Percentiles rank a stretch among this genome's conserved stretches.
Evolutionary conservation across 30 jellyfish, hydroid and myxozoan species (phyloP).

Genomic region (Hydractinia echinata): DNA sequence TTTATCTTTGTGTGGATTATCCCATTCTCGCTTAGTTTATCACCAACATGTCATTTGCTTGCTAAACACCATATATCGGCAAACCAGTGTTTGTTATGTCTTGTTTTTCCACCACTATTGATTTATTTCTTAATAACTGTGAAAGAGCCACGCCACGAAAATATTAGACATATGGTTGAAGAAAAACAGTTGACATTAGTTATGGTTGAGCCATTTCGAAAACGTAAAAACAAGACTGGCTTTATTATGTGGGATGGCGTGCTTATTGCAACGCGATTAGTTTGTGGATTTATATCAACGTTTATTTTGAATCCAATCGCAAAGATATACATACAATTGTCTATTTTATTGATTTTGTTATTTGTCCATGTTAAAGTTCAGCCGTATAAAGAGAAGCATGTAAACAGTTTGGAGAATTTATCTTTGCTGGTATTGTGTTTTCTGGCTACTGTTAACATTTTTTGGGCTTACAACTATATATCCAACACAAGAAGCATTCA

Average conservation of each 20-base stretch:
- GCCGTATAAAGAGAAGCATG: conserved; percentile 27
- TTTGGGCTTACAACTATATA: no score
- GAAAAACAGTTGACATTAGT: neutral
- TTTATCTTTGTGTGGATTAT: conserved; percentile 21
- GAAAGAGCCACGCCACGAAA: neutral
- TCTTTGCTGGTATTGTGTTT: no score
- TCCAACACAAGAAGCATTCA: no score
- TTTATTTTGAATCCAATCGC: conserved; percentile 10
- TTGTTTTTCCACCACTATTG: conserved; percentile 20
- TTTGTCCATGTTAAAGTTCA: conserved; percentile 8
- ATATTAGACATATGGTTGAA: neutral
- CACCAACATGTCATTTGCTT: neutral
- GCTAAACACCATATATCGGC: neutral
- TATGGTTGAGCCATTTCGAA: conserved; percentile 34
- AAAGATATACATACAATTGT: conserved; percentile 1
- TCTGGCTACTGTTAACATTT: no score
- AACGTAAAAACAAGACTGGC: neutral
- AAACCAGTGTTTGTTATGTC: conserved; percentile 19
- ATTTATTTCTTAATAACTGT: neutral
- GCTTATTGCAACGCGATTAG: conserved; percentile 26
- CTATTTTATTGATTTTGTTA: conserved; percentile 6
- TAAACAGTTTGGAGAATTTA: conserved; percentile 21
- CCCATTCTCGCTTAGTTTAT: conserved; percentile 24
- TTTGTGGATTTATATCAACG: neutral
- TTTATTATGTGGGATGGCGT: conserved; percentile 36